These are phyloP conservation scores for Setophaga petechia DNA, from an alignment of 2,113 vertebrate species.

Conservation along the genomic window DNA sequence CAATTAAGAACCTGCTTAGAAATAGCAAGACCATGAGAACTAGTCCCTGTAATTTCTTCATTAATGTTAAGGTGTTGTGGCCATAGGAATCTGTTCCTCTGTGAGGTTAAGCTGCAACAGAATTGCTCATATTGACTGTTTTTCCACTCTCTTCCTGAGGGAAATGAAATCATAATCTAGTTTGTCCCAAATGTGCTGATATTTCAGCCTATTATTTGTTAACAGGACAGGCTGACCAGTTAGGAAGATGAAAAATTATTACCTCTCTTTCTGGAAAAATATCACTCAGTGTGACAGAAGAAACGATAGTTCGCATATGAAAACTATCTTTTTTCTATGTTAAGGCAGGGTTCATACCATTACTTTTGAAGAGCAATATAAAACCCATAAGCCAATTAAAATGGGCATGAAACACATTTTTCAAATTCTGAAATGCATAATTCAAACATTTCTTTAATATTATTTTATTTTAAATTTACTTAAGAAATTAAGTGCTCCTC, in stretches of 20 bases:
- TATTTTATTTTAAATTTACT: neutral
- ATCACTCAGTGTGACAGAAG: neutral
- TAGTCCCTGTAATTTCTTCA: neutral
- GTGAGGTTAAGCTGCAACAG: neutral
- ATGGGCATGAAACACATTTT: neutral
- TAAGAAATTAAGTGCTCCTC: neutral
- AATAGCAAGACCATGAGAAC: neutral
- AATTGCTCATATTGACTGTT: neutral
- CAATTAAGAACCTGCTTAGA: neutral
- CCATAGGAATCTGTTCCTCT: neutral
- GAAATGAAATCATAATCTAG: neutral
- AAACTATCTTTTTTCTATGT: neutral
- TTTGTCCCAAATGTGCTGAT: neutral
- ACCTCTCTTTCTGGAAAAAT: neutral
- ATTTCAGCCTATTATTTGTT: neutral
- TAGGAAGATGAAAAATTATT: neutral
- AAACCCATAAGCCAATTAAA: neutral
- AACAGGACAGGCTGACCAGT: neutral
- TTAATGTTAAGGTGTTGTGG: neutral
- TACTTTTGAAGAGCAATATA: neutral
- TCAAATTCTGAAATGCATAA: neutral
- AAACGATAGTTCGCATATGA: neutral
- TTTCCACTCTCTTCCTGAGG: neutral
- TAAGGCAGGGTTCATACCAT: neutral
- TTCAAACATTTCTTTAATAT: neutral